Conservation (phyloP, 2,113 vertebrate genomes). For the Mesembrinibis cayennensis region DNA sequence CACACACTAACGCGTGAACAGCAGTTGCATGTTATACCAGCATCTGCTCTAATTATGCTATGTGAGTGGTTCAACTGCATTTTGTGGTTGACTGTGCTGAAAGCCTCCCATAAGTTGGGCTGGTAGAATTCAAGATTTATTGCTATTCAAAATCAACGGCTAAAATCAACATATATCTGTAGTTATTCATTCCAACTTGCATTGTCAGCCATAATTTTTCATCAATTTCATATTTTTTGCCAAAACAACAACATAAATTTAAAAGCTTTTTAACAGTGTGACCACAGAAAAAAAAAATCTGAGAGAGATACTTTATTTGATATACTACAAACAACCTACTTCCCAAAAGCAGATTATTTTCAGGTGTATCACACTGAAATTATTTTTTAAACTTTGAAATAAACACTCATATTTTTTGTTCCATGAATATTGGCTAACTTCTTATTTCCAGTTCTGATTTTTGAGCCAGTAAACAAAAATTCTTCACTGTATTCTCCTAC, state of each 20-base stretch:
- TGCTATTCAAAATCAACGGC: conserved; percentile 17
- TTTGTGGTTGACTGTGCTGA: conserved; percentile 58
- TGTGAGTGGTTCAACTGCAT: conserved; percentile 35
- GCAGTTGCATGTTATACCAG: conserved; percentile 39
- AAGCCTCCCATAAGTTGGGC: conserved; percentile 39
- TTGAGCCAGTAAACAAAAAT: background rate
- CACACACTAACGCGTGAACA: conserved; percentile 24
- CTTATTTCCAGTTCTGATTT: background rate
- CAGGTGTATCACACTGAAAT: background rate
- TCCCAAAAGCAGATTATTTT: conserved; percentile 2
- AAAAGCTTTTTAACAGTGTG: conserved; percentile 29
- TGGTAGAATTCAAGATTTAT: conserved; percentile 58
- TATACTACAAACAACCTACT: background rate
- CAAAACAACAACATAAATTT: conserved; percentile 30
- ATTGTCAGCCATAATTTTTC: conserved; percentile 44
- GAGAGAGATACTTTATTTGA: background rate
- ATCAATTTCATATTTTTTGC: conserved; percentile 28
- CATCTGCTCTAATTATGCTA: conserved; percentile 53
- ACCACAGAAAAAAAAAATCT: background rate
- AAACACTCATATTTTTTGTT: background rate
- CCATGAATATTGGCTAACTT: background rate
- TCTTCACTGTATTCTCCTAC: background rate
- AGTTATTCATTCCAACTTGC: conserved; percentile 21
- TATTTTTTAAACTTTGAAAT: background rate
- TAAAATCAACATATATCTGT: conserved; percentile 51